Base-by-base conservation (phyloP, 1,140 invertebrate species). In the Nasonia longicornis region DNA sequence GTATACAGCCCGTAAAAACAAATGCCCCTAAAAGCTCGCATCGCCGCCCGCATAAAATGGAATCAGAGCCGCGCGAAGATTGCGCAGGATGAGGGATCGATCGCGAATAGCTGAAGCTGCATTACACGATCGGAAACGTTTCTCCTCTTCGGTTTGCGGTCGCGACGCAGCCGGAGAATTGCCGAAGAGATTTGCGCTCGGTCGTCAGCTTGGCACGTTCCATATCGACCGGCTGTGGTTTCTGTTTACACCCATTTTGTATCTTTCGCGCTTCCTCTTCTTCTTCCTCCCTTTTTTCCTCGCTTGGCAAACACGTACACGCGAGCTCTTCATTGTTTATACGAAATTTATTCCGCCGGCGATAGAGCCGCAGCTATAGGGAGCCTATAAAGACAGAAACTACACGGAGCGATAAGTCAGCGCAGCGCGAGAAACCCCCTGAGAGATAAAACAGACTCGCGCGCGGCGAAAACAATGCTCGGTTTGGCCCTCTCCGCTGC, bases 211-310 rank as follows among this genome's bases (percentile, higher is more conserved):
- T 71, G 69, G 45, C 69, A 63, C 69, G 77, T 79, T 71, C 69
- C 67, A 22, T 79, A 79, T 79, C 71, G 77, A 72, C 16, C 31
- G 38, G 10, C 22, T 79, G 77, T 52, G 77, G 77, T 79, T 79
- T 79, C 69, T 71, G 20, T 72, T 79, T 79, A 78, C 69, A 42
- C 11, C 52, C 12, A 72, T 72, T 79, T 79, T 79, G 12, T 31
- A 35, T 26, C 38, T 38, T 70, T 38, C 22, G 12, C 45, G 20
- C 12, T 48, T 38, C n/a, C 31, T 48, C 26, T 31, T 42, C 4
- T 67, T 67, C 22, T 20, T 66, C 22, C 14, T 29, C 6, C 20
- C n/a, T 22, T 64, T 64, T 64, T 64, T 22, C 1, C n/a, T 64
- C n/a, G 2, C 63, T 26, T 14, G 12, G 45, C 45, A 16, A 48